phyloP scores from a whole-genome alignment of 2,888 invertebrate genomes.

The Germaria angustata region DNA sequence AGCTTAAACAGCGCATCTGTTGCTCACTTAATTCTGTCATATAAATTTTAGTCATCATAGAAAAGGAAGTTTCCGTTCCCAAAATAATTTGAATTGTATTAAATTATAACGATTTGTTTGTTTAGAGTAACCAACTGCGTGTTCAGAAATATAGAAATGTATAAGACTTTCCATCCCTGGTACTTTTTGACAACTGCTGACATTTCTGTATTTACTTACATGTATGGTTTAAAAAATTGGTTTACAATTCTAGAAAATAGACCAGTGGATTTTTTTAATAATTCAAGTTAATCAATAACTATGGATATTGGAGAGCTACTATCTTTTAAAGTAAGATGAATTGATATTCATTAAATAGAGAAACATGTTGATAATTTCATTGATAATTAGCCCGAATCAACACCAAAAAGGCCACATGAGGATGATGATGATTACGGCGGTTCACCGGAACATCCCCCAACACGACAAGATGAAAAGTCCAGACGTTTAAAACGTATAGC shows the following conservation, averaged over 20 bases:
- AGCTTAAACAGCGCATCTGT: too few relatives aligned
- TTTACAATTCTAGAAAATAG: conserved; percentile 23
- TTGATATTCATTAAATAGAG: background rate
- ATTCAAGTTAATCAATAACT: background rate
- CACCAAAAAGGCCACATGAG: conserved; percentile 85
- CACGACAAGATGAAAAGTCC: conserved; percentile 81
- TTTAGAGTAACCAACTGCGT: too few relatives aligned
- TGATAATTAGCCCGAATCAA: conserved; percentile 86
- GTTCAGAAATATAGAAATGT: background rate
- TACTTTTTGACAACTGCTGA: conserved; percentile 14
- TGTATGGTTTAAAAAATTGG: background rate
- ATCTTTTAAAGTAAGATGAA: conserved; percentile 81
- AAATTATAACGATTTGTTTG: too few relatives aligned
- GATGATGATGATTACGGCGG: conserved; percentile 85
- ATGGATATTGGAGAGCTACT: conserved; percentile 83
- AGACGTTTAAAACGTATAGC: conserved; percentile 84
- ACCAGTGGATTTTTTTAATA: background rate
- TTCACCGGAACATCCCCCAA: conserved; percentile 81
- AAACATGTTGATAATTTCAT: too few relatives aligned
- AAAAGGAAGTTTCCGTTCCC: too few relatives aligned
- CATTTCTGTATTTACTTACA: conserved; percentile 41
- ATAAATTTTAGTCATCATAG: too few relatives aligned
- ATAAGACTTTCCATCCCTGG: background rate
- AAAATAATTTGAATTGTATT: too few relatives aligned
- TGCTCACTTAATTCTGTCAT: too few relatives aligned